Evolutionary conservation across 2,888 invertebrate species (phyloP), one percentile per base, ranked within the genome.

Genomic region (Tachina lurida): DNA sequence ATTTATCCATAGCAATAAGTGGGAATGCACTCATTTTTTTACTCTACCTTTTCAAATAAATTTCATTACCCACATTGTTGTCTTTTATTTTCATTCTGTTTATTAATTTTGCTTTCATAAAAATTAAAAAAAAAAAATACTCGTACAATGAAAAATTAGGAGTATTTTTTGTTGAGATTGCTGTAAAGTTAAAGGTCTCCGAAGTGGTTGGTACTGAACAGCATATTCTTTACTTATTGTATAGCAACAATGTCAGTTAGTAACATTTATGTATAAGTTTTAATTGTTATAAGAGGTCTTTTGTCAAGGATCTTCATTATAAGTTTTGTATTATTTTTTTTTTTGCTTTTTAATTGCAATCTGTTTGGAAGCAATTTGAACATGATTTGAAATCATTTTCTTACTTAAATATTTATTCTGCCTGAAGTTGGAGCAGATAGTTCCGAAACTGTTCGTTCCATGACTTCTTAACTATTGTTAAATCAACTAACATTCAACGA

Each of bases 271-370:
- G 62, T 41, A n/a, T n/a, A n/a, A n/a, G 15, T 49, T 63, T 79
- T 79, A 79, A 79, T 79, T 71, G 65, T 63, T 56, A 15, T 17
- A 60, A 63, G 54, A 78, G 70, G 62, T 71, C 45, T 78, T 70
- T 78, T 78, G 70, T 52, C 63, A 45, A 62, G 9, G 15, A n/a
- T n/a, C 45, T 54, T 19, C 47, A n/a, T 19, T 10, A 17, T 19
- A 54, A 54, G 2, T 45, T n/a, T 52, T 43, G 9, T 54, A 41
- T 41, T 43, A 12, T 10, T 43, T 54, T 47, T 39, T 68, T 60
- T 45, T 17, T 49, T 77, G 68, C 31, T 77, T 77, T 54, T 41
- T 54, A 54, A 39, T 31, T 78, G 54, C 45, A 22, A 71, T 22
- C 5, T 45, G 5, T 31, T 31, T 31, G 31, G 7, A 31, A 31